Conservation (phyloP, 2,797 vertebrate species). For the Halcyon badia region DNA sequence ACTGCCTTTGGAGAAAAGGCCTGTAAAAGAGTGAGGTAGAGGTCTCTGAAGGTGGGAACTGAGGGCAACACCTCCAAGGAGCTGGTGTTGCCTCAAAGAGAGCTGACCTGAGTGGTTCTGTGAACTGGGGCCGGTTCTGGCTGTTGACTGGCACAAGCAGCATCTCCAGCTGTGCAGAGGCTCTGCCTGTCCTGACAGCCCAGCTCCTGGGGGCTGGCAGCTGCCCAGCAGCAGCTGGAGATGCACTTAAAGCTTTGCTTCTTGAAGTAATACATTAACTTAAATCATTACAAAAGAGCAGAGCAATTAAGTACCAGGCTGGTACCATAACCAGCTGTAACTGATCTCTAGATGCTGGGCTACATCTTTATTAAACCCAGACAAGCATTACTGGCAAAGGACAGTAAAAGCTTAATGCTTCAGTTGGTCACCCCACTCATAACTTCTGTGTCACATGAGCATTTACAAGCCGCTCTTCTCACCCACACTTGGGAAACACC, state of each 20-base stretch:
- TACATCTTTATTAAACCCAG: fast-evolving
- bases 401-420: fast-evolving
- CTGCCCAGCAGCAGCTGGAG: background rate
- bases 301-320: fast-evolving
- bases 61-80: background rate
- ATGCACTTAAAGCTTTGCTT: background rate
- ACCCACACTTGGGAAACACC: background rate
- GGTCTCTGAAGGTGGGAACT: background rate
- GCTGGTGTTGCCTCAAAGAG: background rate
- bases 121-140: too few species aligned
- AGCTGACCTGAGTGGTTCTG: background rate
- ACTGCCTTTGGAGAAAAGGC: too few species aligned
- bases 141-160: background rate
- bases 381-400: fast-evolving
- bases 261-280: background rate
- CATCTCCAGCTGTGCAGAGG: background rate
- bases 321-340: fast-evolving
- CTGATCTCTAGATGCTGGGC: fast-evolving
- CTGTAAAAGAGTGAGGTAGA: background rate
- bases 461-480: background rate
- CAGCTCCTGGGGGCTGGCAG: background rate
- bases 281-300: background rate
- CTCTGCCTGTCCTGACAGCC: background rate
- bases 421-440: fast-evolving
- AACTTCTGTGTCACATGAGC: fast-evolving